A percentile compares a stretch with the other conserved stretches of the same genome.
Evolutionary conservation across 2,888 invertebrate species (phyloP).

Genomic region (Belgica antarctica): DNA sequence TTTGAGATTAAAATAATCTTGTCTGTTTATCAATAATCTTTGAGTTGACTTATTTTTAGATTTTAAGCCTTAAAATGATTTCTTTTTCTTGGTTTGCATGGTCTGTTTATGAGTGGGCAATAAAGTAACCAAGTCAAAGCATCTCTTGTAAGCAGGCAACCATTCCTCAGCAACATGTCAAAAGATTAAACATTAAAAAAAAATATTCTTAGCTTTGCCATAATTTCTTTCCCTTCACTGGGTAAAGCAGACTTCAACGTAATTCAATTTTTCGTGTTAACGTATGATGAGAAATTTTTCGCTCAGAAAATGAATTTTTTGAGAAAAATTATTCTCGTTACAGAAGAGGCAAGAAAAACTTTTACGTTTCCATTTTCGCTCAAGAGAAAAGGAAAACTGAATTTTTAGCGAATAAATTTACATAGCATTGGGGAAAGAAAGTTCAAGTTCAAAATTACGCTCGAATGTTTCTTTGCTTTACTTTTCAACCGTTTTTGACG

Average conservation of each 20-base stretch:
- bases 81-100: too few relatives aligned
- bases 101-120: too few relatives aligned
- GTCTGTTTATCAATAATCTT: too few relatives aligned
- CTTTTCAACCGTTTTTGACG: too few relatives aligned
- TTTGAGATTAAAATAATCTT: too few relatives aligned
- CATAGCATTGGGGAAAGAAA: neutral
- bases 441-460: constrained; percentile 10
- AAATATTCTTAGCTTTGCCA: neutral
- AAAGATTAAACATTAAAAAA: constrained; percentile 28
- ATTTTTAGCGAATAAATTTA: neutral
- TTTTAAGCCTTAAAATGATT: too few relatives aligned
- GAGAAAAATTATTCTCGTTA: neutral
- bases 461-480: too few relatives aligned
- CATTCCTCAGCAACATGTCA: neutral
- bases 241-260: neutral
- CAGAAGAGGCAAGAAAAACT: neutral
- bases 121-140: too few relatives aligned
- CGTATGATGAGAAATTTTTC: constrained; percentile 17
- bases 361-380: too few relatives aligned
- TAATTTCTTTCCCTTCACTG: neutral
- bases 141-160: neutral
- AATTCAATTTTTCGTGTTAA: constrained; percentile 15
- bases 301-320: neutral
- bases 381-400: neutral
- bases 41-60: too few relatives aligned